Evolutionary conservation across 2,888 invertebrate genomes (phyloP).

Genomic region (Tupiocoris notatus): DNA sequence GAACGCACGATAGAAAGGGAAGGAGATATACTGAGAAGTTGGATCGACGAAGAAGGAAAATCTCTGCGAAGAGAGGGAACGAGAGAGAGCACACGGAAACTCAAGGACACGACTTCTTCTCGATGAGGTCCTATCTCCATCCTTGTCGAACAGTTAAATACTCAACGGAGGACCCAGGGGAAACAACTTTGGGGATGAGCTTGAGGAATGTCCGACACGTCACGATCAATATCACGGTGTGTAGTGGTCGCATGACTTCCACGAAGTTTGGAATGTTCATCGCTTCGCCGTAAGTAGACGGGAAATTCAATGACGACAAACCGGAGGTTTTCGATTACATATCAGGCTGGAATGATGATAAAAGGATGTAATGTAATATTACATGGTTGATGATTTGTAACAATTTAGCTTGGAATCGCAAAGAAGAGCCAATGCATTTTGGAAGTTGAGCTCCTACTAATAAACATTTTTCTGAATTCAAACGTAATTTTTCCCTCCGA

Average conservation of each 20-base stretch:
- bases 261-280: too few relatives aligned
- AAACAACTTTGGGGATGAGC: not conserved
- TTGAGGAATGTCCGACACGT: not conserved
- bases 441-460: too few relatives aligned
- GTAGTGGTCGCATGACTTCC: not conserved
- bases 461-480: too few relatives aligned
- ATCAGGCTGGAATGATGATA: too few relatives aligned
- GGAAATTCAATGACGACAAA: too few relatives aligned
- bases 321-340: too few relatives aligned
- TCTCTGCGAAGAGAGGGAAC: not conserved
- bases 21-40: not conserved
- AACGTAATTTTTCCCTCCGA: too few relatives aligned
- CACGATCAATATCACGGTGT: not conserved
- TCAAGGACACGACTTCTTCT: constrained; percentile 5
- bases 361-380: too few relatives aligned
- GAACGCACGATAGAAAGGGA: not conserved
- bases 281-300: too few relatives aligned
- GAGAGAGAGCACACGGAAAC: constrained; percentile 7
- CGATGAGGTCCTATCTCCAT: not conserved
- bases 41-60: not conserved
- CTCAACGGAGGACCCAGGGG: not conserved
- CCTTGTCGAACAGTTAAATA: not conserved
- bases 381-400: too few relatives aligned
- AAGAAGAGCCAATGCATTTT: too few relatives aligned
- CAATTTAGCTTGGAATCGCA: too few relatives aligned